phyloP scores from a whole-genome alignment of 2,888 invertebrate species.

The Oscheius sp. region DNA sequence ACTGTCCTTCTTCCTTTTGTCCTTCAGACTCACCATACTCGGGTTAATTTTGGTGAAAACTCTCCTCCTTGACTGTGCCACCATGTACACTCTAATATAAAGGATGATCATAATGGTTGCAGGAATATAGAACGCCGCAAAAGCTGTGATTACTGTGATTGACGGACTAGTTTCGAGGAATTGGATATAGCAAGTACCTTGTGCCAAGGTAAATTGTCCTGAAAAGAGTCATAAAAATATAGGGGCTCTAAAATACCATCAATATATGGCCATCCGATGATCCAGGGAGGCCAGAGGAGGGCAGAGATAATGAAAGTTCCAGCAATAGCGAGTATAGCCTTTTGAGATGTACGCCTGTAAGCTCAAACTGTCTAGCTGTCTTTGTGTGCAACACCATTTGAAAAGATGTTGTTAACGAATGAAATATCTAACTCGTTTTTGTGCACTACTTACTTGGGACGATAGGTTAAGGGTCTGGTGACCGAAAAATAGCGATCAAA shows the following conservation, averaged over 20 bases:
- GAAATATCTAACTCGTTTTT: too few species aligned
- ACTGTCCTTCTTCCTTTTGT: too few species aligned
- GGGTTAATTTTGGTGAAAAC: conserved; percentile 14
- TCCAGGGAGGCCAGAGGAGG: conserved; percentile 97
- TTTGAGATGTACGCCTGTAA: conserved; percentile 80
- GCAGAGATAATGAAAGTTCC: conserved; percentile 93
- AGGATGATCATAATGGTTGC: conserved; percentile 78
- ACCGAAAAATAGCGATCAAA: conserved; percentile 78
- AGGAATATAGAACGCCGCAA: conserved; percentile 96
- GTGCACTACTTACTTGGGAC: conserved; percentile 79
- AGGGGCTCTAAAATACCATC: conserved; percentile 76
- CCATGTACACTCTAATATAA: conserved; percentile 17
- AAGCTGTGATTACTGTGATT: conserved; percentile 93
- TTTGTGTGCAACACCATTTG: too few species aligned
- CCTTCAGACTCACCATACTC: background rate
- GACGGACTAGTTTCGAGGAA: conserved; percentile 97
- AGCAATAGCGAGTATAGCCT: conserved; percentile 90
- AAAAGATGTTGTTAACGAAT: too few species aligned
- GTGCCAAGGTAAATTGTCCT: conserved; percentile 81
- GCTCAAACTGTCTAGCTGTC: too few species aligned
- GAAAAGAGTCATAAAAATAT: background rate
- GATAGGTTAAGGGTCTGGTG: conserved; percentile 88
- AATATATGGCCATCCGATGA: conserved; percentile 97
- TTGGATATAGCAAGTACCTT: conserved; percentile 93
- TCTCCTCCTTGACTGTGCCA: conserved; percentile 22